Conservation (phyloP, 2,113 vertebrate species). For the Chelonoidis abingdonii region DNA sequence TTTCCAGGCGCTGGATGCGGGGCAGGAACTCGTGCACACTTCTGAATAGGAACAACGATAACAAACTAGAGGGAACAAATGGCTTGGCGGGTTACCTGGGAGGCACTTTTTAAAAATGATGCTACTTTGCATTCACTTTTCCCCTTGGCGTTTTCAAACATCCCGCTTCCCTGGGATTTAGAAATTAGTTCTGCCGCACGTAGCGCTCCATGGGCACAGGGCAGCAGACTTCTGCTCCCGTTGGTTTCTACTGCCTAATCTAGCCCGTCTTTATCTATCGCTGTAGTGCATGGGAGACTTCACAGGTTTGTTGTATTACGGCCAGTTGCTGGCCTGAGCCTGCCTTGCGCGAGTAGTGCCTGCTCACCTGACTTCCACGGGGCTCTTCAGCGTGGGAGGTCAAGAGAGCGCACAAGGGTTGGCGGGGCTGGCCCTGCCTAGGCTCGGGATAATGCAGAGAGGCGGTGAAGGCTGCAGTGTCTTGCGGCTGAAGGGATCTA, state of each 20-base stretch:
- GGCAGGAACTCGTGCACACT: not conserved
- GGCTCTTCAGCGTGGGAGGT: no score
- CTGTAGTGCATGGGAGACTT: not conserved
- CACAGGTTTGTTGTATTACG: not conserved
- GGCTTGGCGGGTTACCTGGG: not conserved
- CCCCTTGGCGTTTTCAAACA: not conserved
- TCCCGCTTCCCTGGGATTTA: no score
- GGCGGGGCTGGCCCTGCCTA: not conserved
- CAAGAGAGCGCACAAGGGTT: not conserved
- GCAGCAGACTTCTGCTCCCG: not conserved
- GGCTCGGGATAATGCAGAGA: fast-evolving
- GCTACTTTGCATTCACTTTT: not conserved
- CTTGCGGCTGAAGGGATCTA: no score
- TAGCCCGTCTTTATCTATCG: not conserved
- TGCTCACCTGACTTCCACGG: no score
- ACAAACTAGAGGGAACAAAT: not conserved
- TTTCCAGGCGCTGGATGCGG: no score
- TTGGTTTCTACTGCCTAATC: not conserved
- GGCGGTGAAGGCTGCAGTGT: no score
- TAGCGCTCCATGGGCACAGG: not conserved
- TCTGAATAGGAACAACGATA: not conserved
- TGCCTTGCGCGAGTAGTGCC: not conserved
- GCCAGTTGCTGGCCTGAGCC: no score
- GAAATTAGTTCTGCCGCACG: not conserved
- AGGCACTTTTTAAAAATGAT: not conserved